phyloP scores from a whole-genome alignment of 2,888 invertebrate genomes.

The Lepetodrilus schrolli region DNA sequence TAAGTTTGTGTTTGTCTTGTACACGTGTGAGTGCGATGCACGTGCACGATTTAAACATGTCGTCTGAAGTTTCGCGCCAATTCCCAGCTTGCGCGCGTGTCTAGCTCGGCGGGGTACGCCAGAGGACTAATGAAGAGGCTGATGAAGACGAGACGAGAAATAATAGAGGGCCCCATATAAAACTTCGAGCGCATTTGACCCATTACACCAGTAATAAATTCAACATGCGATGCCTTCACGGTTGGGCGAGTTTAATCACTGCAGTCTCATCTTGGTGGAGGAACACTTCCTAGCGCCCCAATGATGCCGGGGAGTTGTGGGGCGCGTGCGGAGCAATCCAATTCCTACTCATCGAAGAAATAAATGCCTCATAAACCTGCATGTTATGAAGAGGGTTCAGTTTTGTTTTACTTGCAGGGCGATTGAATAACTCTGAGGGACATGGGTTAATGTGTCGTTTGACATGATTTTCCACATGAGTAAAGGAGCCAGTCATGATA shows the following conservation, averaged over 20 bases:
- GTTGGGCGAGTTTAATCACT: slow-evolving; percentile 20
- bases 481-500: slow-evolving; percentile 7
- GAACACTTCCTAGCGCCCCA: neutral
- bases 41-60: slow-evolving; percentile 18
- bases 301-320: neutral
- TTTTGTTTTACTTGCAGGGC: slow-evolving; percentile 14
- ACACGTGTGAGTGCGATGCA: neutral
- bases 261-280: neutral
- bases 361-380: slow-evolving; percentile 25
- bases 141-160: neutral
- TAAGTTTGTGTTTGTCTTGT: slow-evolving; percentile 19
- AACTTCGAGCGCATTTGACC: slow-evolving; percentile 28
- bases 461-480: slow-evolving; percentile 20
- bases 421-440: slow-evolving; percentile 23
- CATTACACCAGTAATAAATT: slow-evolving; percentile 29
- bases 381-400: slow-evolving; percentile 2
- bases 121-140: slow-evolving; percentile 1
- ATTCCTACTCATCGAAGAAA: neutral
- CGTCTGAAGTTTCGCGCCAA: slow-evolving; percentile 11
- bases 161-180: slow-evolving; percentile 12
- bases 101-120: neutral
- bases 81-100: slow-evolving; percentile 2
- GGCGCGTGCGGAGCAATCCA: slow-evolving; percentile 9
- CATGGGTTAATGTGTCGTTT: slow-evolving; percentile 26
- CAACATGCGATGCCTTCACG: slow-evolving; percentile 22